phyloP scores from a whole-genome alignment of 1,140 invertebrate species.

The Drosophila repletoides region DNA sequence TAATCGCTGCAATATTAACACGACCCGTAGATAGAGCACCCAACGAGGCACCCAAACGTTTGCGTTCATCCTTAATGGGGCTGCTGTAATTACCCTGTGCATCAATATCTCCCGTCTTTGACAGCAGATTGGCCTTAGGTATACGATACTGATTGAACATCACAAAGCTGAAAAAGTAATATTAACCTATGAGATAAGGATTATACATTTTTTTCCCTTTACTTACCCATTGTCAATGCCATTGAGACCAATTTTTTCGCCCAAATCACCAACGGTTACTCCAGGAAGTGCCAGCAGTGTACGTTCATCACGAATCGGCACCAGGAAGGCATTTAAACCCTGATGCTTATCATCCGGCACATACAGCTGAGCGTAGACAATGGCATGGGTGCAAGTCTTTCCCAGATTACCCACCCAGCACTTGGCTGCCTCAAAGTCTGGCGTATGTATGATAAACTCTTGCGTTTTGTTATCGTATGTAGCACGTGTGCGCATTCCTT shows the following conservation, averaged over 20 bases:
- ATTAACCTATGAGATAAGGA: neutral
- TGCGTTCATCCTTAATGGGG: constrained; percentile 88
- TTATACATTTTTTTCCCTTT: constrained; percentile 23
- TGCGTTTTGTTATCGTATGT: constrained; percentile 89
- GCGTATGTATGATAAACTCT: constrained; percentile 91
- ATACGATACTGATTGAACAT: constrained; percentile 93
- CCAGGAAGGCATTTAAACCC: constrained; percentile 91
- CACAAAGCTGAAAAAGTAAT: constrained; percentile 85
- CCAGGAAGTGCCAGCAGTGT: constrained; percentile 88
- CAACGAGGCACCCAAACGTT: constrained; percentile 90
- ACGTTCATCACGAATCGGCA: constrained; percentile 89
- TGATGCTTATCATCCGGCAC: constrained; percentile 89
- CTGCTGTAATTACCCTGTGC: constrained; percentile 91
- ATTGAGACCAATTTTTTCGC: constrained; percentile 91
- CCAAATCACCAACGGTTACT: constrained; percentile 91
- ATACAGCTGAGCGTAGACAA: constrained; percentile 93
- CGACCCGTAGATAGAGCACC: constrained; percentile 93
- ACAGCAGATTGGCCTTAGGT: constrained; percentile 90
- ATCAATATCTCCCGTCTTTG: constrained; percentile 93
- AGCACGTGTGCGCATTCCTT: constrained; percentile 90
- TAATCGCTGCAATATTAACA: constrained; percentile 85
- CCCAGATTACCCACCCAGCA: constrained; percentile 88
- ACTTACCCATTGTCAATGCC: constrained; percentile 91
- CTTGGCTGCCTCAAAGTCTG: constrained; percentile 93
- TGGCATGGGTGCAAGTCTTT: constrained; percentile 92